Percentiles rank a stretch among this genome's conserved stretches.
Conservation (phyloP, 1,140 invertebrate genomes). For the Aphelenchoides besseyi region DNA sequence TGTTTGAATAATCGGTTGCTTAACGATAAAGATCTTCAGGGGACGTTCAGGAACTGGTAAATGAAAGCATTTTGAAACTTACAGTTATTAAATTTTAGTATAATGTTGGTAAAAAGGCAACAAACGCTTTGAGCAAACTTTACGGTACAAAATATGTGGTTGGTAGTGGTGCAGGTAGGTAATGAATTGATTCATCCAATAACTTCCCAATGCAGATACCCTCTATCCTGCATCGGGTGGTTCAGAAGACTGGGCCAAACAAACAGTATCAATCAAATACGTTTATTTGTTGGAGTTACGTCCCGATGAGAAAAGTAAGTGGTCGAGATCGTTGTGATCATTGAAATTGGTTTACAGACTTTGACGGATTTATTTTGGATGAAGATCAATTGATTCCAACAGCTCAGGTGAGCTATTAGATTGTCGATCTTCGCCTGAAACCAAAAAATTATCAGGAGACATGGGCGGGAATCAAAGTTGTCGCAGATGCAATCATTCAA, state of each 20-base stretch:
- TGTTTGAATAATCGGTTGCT: too few relatives aligned
- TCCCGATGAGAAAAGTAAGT: conserved; percentile 61
- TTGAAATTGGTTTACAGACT: conserved; percentile 48
- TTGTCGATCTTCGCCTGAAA: not conserved
- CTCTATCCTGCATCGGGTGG: conserved; percentile 60
- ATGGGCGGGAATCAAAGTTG: conserved; percentile 61
- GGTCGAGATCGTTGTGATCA: not conserved
- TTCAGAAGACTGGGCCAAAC: conserved; percentile 62
- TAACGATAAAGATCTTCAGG: too few relatives aligned
- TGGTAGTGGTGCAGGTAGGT: conserved; percentile 56
- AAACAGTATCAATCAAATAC: conserved; percentile 55
- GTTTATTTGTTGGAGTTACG: conserved; percentile 59
- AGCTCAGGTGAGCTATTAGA: conserved; percentile 24
- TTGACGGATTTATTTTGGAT: conserved; percentile 61
- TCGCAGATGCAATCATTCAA: conserved; percentile 59
- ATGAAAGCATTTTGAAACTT: conserved; percentile 14
- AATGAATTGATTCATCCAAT: conserved; percentile 5
- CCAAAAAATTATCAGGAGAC: conserved; percentile 42
- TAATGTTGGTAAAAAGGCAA: conserved; percentile 57
- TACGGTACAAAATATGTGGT: conserved; percentile 62
- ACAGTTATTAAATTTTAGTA: conserved; percentile 45
- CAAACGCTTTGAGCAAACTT: conserved; percentile 49
- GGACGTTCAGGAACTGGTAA: conserved; percentile 60
- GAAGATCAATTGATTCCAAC: conserved; percentile 60
- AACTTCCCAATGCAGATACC: not conserved